Conservation (phyloP, 2,113 vertebrate genomes). For the Microcebus lehilahytsara region DNA sequence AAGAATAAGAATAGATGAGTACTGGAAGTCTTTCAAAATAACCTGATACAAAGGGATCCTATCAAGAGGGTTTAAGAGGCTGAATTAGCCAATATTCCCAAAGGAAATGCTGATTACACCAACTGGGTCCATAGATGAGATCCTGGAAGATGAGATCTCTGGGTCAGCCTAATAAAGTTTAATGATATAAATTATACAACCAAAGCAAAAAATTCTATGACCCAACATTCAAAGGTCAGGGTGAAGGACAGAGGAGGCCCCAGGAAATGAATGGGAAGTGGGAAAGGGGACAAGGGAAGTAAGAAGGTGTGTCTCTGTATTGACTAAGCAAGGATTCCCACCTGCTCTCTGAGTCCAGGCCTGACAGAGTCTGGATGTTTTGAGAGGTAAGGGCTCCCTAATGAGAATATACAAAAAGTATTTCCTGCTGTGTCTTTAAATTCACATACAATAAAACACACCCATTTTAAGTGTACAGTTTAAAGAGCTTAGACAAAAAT, state of each 20-base stretch:
- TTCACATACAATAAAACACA: background rate
- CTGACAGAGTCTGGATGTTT: background rate
- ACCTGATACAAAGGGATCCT: background rate
- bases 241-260: background rate
- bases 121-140: background rate
- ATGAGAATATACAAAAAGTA: background rate
- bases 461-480: background rate
- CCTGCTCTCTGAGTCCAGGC: background rate
- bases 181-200: background rate
- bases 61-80: background rate
- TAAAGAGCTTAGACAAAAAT: background rate
- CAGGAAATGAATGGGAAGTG: background rate
- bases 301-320: background rate
- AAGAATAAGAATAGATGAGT: slow-evolving; percentile 21
- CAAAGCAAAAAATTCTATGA: background rate
- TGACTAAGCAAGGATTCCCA: background rate
- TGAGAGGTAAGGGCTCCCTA: background rate
- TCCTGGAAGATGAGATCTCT: background rate
- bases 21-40: slow-evolving; percentile 39
- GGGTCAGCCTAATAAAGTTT: background rate
- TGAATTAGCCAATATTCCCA: background rate
- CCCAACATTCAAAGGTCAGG: background rate
- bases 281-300: background rate
- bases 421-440: background rate
- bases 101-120: background rate